Conservation (phyloP, 35 echinoderm and acorn worm species). For the Strongylocentrotus purpuratus region DNA sequence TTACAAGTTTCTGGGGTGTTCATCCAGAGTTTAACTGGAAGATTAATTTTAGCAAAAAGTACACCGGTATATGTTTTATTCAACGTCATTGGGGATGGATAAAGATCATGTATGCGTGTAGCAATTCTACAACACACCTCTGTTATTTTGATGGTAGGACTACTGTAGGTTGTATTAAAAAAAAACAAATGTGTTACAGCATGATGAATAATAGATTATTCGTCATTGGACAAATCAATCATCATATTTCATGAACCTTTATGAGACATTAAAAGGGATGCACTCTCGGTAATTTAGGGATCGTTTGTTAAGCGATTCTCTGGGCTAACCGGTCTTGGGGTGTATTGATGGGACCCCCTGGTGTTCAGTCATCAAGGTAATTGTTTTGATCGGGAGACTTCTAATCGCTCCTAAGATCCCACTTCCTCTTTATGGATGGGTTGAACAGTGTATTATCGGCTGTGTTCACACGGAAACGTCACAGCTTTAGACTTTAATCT, state of each 20-base stretch:
- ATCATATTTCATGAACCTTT: no score
- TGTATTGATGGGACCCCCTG: not conserved
- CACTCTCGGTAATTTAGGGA: not conserved
- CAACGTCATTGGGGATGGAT: no score
- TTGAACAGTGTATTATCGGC: not conserved
- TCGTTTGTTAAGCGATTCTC: not conserved
- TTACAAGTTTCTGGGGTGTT: no score
- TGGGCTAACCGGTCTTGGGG: not conserved
- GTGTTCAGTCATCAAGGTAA: constrained; percentile 1
- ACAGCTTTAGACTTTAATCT: no score
- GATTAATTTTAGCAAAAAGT: no score
- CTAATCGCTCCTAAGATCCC: not conserved
- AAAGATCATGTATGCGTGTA: no score
- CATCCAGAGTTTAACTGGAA: no score
- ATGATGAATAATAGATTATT: not conserved
- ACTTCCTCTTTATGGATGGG: not conserved
- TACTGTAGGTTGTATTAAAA: no score
- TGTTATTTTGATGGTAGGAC: no score
- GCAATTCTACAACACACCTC: no score
- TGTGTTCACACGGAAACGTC: no score
- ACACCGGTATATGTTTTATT: no score
- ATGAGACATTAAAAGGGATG: not conserved
- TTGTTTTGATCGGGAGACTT: not conserved
- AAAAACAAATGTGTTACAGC: not conserved
- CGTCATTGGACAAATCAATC: not conserved